Evolutionary conservation across 2,888 invertebrate genomes (phyloP).

Genomic region (Synanthedon formicaeformis): DNA sequence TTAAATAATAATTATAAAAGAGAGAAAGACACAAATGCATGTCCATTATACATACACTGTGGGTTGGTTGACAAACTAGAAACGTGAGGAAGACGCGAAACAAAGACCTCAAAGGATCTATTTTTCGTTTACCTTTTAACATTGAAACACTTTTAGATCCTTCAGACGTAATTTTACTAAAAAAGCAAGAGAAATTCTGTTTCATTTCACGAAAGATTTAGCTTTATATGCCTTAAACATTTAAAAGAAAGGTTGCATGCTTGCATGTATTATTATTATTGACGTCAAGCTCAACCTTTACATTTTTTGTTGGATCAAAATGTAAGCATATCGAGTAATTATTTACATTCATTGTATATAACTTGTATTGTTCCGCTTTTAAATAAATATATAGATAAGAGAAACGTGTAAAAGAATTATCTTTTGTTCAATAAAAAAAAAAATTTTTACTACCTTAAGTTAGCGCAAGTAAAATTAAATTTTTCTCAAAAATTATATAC

Average conservation of each 20-base stretch:
- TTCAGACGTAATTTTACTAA: conserved; percentile 4
- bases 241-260: conserved; percentile 19
- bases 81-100: not conserved
- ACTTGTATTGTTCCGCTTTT: too few species aligned
- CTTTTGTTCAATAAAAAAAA: too few species aligned
- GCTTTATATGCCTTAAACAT: conserved; percentile 15
- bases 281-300: conserved; percentile 12
- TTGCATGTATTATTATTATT: conserved; percentile 15
- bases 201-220: conserved; percentile 11
- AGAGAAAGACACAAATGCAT: too few species aligned
- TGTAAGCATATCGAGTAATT: too few species aligned
- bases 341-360: too few species aligned
- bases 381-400: too few species aligned
- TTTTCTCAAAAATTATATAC: too few species aligned
- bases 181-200: conserved; percentile 15
- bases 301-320: not conserved
- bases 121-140: conserved; percentile 5
- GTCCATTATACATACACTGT: not conserved
- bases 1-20: too few species aligned
- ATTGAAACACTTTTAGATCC: not conserved
- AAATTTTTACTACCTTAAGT: too few species aligned
- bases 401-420: too few species aligned
- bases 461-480: too few species aligned
- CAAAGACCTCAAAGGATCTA: conserved; percentile 9
- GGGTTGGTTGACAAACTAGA: not conserved